Evolutionary conservation across 2,113 vertebrate species (phyloP).

Genomic region (Paratilapia polleni): DNA sequence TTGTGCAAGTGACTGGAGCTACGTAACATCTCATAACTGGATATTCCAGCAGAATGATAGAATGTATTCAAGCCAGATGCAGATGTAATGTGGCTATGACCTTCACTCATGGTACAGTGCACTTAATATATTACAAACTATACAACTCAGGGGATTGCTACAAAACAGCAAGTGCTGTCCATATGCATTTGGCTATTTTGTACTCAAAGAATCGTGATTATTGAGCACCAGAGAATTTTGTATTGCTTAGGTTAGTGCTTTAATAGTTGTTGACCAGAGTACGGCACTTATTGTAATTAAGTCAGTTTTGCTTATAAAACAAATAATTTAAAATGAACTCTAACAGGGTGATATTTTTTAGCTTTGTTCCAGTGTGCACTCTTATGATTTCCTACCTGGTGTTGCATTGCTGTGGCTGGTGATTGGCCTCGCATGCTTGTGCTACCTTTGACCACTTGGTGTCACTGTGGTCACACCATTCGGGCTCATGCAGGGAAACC

Average conservation of each 20-base stretch:
- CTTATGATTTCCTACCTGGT: neutral
- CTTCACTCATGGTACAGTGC: slow-evolving; percentile 31
- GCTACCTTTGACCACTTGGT: slow-evolving; percentile 55
- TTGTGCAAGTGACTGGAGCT: neutral
- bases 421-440: slow-evolving; percentile 16
- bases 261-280: neutral
- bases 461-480: slow-evolving; percentile 52
- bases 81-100: slow-evolving; percentile 7
- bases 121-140: slow-evolving; percentile 37
- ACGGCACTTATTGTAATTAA: slow-evolving; percentile 10
- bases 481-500: slow-evolving; percentile 2
- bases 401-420: slow-evolving; percentile 36
- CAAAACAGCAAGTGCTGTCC: slow-evolving; percentile 39
- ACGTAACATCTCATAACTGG: neutral
- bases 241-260: slow-evolving; percentile 23
- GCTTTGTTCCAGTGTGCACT: neutral
- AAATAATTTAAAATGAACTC: neutral
- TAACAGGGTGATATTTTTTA: slow-evolving; percentile 25
- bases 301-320: slow-evolving; percentile 1
- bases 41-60: neutral
- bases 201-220: slow-evolving; percentile 31
- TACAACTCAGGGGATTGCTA: slow-evolving; percentile 69
- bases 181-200: slow-evolving; percentile 49
- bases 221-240: slow-evolving; percentile 49
- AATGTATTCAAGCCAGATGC: neutral